phyloP scores from a whole-genome alignment of 2,113 vertebrate genomes.

The Siniperca knerii region DNA sequence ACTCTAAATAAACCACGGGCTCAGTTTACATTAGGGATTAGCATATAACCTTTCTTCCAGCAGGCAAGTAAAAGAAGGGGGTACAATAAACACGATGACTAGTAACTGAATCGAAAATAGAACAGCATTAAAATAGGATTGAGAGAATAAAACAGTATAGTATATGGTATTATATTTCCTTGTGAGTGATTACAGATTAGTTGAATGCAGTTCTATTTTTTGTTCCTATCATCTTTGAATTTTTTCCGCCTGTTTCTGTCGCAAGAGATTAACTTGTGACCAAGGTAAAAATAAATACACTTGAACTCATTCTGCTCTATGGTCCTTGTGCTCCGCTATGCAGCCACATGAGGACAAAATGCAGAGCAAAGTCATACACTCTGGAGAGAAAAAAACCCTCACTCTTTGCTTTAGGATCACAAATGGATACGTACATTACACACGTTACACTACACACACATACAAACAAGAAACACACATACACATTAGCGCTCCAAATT shows the following conservation, averaged over 20 bases:
- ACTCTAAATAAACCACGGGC: neutral
- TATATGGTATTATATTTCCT: neutral
- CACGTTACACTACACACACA: neutral
- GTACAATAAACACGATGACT: neutral
- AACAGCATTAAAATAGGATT: neutral
- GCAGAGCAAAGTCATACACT: conserved; percentile 24
- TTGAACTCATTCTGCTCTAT: conserved; percentile 11
- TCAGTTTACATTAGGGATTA: neutral
- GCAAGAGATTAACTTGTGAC: neutral
- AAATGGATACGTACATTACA: conserved; percentile 13
- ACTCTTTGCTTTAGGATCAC: conserved; percentile 4
- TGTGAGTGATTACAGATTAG: neutral
- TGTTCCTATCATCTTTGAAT: neutral
- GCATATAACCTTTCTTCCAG: neutral
- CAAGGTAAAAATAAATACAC: conserved; percentile 31
- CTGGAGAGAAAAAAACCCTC: conserved; percentile 22
- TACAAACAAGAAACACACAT: conserved; percentile 18
- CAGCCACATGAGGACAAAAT: conserved; percentile 12
- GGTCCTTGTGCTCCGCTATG: neutral
- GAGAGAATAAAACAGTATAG: neutral
- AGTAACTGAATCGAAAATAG: neutral
- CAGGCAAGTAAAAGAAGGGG: neutral
- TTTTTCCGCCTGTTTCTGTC: neutral
- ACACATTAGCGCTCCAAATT: conserved; percentile 28
- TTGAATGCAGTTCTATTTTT: neutral